Evolutionary conservation across 2,888 invertebrate genomes (phyloP), one percentile per base, ranked within the genome.

Genomic region (Acronicta alni): DNA sequence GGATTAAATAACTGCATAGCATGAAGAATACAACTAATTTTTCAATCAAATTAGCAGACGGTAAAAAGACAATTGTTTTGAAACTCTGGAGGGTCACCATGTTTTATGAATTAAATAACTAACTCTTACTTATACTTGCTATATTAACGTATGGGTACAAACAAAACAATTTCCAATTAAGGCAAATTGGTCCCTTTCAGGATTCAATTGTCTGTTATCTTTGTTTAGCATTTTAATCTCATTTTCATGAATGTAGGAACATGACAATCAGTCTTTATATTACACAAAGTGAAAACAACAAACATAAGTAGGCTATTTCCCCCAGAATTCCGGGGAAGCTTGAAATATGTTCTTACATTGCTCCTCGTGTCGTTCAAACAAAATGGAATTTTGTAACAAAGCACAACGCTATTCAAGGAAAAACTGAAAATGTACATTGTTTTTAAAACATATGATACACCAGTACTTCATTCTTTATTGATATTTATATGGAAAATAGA

Each of bases 351-450:
- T 48, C 45, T 41, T 59, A 57, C 58, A 67, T 62, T 67, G 56
- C 61, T 63, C 30, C 52, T 51, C 9, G 46, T 52, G 48, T 62
- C 58, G 61, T 62, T 61, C 43, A 62, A 62, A 62, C 16, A 57
- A 39, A 74, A 74, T 59, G 52, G 51, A 62, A 74, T 62, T 62
- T 57, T 57, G 41, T 52, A 59, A 66, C 66, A 62, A 74, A 57
- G 48, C 51, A 54, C 26, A 44, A n/a, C 12, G 41, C 45, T 55
- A 38, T 61, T 52, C 43, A 49, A 62, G 58, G 37, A 74, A 58
- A 44, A 55, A 48, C 47, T 47, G 46, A 46, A 64, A 44, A 38
- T 61, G 12, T 41, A 58, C 17, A 51, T 32, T 47, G 57, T 64
- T 57, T 39, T 57, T 48, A 30, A 53, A 61, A 57, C 17, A 35